A percentile compares a stretch with the other conserved stretches of the same genome.
These are phyloP conservation scores for Alouatta palliata DNA, from an alignment of 2,113 vertebrate species.

Conservation along the genomic window DNA sequence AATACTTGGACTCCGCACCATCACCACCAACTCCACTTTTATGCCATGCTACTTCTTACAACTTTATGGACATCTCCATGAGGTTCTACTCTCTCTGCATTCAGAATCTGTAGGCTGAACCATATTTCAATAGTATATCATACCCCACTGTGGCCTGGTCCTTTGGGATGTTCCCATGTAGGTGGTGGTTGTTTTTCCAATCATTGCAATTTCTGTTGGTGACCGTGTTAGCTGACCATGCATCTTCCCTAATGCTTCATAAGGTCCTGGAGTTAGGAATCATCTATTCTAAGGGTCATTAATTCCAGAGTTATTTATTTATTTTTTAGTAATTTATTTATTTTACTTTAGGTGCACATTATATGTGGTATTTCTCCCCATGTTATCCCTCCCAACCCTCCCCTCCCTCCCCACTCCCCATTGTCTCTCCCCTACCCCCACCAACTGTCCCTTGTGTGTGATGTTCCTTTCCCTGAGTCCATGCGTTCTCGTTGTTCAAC, in stretches of 20 bases:
- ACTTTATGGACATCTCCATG: neutral
- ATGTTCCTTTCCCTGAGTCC: no score
- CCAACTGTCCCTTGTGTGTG: no score
- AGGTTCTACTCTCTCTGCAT: neutral
- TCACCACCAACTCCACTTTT: neutral
- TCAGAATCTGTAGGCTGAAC: neutral
- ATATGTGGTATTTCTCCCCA: no score
- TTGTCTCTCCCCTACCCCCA: no score
- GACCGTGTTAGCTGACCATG: neutral
- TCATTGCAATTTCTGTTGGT: constrained; percentile 9
- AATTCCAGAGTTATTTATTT: constrained; percentile 5
- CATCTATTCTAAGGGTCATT: constrained; percentile 25
- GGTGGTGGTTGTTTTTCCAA: neutral
- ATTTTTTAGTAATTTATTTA: no score
- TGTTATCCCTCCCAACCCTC: no score
- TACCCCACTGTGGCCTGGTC: neutral
- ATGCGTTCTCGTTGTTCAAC: no score
- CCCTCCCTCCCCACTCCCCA: no score
- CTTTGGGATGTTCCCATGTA: neutral
- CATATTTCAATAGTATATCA: neutral
- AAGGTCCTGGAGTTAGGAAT: neutral
- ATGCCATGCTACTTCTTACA: neutral
- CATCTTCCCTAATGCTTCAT: constrained; percentile 10
- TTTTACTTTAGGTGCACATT: no score
- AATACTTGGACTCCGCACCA: neutral